These are phyloP conservation scores for Onychomys leucogaster DNA, from an alignment of 2,797 vertebrate species.

Conservation along the genomic window DNA sequence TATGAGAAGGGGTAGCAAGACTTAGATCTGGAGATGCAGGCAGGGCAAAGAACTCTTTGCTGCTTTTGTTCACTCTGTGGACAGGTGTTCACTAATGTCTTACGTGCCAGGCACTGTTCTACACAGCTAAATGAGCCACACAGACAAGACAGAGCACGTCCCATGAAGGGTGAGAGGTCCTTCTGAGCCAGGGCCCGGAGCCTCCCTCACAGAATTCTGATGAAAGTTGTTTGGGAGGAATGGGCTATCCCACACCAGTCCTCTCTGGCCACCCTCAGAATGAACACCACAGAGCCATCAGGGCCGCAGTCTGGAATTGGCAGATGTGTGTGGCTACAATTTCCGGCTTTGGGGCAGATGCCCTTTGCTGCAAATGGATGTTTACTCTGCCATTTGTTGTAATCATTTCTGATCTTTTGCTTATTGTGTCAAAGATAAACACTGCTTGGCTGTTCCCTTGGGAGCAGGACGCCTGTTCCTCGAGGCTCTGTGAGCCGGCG, in stretches of 20 bases:
- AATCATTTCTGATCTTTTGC: slow-evolving; percentile 86
- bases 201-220: not conserved
- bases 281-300: slow-evolving; percentile 20
- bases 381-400: slow-evolving; percentile 84
- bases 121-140: not conserved
- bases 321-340: slow-evolving; percentile 77
- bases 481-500: slow-evolving; percentile 52
- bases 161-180: not conserved
- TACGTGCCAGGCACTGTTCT: not conserved
- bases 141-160: not conserved
- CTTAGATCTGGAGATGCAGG: not conserved
- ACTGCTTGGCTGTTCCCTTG: slow-evolving; percentile 79
- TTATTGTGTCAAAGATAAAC: slow-evolving; percentile 87
- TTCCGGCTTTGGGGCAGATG: slow-evolving; percentile 79
- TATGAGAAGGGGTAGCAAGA: not conserved
- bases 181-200: not conserved
- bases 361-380: slow-evolving; percentile 73
- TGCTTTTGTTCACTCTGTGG: not conserved
- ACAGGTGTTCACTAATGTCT: not conserved
- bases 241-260: too few species aligned
- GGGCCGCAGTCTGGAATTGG: slow-evolving; percentile 68
- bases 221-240: not conserved
- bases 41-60: not conserved
- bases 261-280: not conserved
- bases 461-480: slow-evolving; percentile 74